Evolutionary conservation across 2,888 invertebrate species (phyloP).

Genomic region (Thera britannica): DNA sequence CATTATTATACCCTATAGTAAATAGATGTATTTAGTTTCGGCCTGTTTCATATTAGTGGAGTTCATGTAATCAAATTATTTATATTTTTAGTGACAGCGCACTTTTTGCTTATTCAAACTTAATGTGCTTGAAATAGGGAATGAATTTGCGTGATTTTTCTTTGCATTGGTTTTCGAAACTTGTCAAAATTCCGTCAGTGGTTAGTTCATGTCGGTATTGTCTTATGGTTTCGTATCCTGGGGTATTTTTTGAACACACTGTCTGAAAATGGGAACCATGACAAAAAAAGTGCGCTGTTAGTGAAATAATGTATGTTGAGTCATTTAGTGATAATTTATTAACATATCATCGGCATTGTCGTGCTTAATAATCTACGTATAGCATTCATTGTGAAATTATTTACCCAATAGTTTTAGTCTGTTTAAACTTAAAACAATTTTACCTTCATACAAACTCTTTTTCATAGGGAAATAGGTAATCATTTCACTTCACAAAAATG

Average conservation of each 20-base stretch:
- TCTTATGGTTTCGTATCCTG: slow-evolving; percentile 3
- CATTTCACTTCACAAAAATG: slow-evolving; percentile 13
- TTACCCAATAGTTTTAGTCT: slow-evolving; percentile 25
- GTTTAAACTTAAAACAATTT: slow-evolving; percentile 1
- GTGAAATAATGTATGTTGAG: slow-evolving; percentile 45
- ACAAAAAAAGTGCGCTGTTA: slow-evolving; percentile 34
- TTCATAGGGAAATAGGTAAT: slow-evolving; percentile 7
- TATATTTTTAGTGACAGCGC: slow-evolving; percentile 41
- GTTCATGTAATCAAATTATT: slow-evolving; percentile 36
- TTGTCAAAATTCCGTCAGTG: background rate
- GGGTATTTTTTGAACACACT: background rate
- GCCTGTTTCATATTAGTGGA: slow-evolving; percentile 38
- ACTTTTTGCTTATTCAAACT: slow-evolving; percentile 25
- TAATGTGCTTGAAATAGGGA: slow-evolving; percentile 24
- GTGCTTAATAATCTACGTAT: slow-evolving; percentile 71
- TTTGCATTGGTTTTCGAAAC: slow-evolving; percentile 9
- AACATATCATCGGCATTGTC: slow-evolving; percentile 82
- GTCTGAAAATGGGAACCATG: background rate
- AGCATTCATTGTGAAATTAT: slow-evolving; percentile 54
- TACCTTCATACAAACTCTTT: slow-evolving; percentile 1
- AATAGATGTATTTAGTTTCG: slow-evolving; percentile 48
- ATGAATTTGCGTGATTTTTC: slow-evolving; percentile 22
- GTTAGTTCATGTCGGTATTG: background rate
- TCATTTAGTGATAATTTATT: slow-evolving; percentile 66
- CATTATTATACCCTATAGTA: slow-evolving; percentile 42